phyloP scores from a whole-genome alignment of 1,140 invertebrate species.

The Lordiphosa mommai region DNA sequence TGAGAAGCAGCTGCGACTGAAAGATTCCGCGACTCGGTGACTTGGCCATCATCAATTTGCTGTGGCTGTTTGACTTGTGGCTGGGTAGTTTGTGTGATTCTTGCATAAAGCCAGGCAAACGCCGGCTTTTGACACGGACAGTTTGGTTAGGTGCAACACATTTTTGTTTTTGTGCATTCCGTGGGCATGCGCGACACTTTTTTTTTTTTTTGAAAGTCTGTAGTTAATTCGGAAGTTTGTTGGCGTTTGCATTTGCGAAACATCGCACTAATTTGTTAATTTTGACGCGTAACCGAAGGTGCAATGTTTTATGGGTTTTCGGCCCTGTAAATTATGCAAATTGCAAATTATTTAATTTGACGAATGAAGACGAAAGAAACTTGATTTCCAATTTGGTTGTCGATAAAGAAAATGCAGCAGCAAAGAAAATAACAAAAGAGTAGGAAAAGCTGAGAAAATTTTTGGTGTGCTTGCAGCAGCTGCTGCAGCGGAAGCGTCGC shows the following conservation, averaged over 20 bases:
- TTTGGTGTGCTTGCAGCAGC: constrained; percentile 40
- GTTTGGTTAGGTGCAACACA: no score
- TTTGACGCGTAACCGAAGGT: constrained; percentile 62
- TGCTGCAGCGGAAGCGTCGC: constrained; percentile 66
- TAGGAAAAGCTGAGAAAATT: constrained; percentile 59
- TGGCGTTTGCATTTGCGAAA: constrained; percentile 60
- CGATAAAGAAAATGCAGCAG: constrained; percentile 22
- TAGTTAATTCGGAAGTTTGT: constrained; percentile 60
- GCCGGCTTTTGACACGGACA: not conserved
- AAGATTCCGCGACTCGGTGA: not conserved
- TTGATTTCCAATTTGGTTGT: constrained; percentile 20
- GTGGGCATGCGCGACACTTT: constrained; percentile 54
- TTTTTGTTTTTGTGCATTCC: constrained; percentile 50
- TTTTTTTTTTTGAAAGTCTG: constrained; percentile 44
- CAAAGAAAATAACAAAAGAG: constrained; percentile 16
- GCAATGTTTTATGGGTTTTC: constrained; percentile 60
- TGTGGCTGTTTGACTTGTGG: constrained; percentile 43
- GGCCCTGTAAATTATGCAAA: constrained; percentile 57
- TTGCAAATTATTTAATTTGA: constrained; percentile 60
- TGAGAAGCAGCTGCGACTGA: constrained; percentile 47
- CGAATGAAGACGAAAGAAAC: constrained; percentile 17
- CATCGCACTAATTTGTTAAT: constrained; percentile 76
- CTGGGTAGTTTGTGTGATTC: constrained; percentile 15
- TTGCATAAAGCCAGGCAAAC: constrained; percentile 18
- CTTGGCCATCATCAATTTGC: not conserved